Conservation (phyloP, 2,797 vertebrate genomes). For the Acrossocheilus wenchowensis region DNA sequence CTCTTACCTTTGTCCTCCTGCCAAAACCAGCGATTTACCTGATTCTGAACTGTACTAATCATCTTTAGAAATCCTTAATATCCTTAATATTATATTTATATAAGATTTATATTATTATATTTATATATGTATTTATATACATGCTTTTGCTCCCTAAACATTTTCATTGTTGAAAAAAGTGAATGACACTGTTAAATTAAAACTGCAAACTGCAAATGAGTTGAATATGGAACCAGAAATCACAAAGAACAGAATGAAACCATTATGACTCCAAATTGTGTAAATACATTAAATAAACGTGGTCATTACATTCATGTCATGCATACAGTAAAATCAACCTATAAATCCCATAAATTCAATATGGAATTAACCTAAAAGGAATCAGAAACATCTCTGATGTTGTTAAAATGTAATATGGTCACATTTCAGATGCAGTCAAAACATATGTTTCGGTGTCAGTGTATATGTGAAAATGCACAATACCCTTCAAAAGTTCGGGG, state of each 20-base stretch:
- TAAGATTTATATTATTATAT: no score
- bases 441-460: neutral
- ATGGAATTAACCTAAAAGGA: neutral
- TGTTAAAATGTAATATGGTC: neutral
- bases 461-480: neutral
- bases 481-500: neutral
- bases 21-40: neutral
- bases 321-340: neutral
- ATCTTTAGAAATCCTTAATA: neutral
- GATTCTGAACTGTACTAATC: neutral
- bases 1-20: conserved; percentile 10
- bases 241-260: neutral
- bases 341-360: neutral
- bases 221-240: neutral
- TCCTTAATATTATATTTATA: neutral
- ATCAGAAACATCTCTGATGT: neutral
- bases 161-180: neutral
- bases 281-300: neutral
- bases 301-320: neutral
- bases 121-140: neutral
- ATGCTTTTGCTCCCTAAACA: neutral
- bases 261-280: neutral
- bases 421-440: neutral
- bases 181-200: neutral
- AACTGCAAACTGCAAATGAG: neutral